Conservation (phyloP, 2,797 vertebrate species). For the Silurus aristotelis region DNA sequence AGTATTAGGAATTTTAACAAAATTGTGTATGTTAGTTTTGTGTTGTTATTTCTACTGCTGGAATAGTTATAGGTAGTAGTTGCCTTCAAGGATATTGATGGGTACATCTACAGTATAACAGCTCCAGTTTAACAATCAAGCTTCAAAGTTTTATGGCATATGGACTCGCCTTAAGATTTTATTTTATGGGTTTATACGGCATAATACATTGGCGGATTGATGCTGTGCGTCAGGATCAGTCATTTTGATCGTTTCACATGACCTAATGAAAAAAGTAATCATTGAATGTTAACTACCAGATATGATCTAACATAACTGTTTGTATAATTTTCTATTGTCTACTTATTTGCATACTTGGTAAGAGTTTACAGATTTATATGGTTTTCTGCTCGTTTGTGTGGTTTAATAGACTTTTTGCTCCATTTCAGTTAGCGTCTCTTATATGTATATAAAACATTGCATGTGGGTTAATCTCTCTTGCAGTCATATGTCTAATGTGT, state of each 20-base stretch:
- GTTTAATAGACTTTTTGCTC: neutral
- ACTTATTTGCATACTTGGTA: neutral
- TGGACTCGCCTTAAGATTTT: neutral
- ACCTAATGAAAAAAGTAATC: too few relatives aligned
- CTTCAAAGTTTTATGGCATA: neutral
- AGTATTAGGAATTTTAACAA: too few relatives aligned
- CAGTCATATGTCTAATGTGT: neutral
- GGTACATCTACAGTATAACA: neutral
- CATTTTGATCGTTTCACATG: neutral
- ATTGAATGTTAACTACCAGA: neutral
- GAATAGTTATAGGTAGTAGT: neutral
- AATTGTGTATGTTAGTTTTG: too few relatives aligned
- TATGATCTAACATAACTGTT: neutral
- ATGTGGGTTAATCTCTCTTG: neutral
- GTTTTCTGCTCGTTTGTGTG: neutral
- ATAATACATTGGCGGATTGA: neutral
- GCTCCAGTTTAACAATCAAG: neutral
- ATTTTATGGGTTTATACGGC: neutral
- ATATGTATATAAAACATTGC: neutral
- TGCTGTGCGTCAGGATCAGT: neutral
- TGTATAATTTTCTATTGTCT: neutral
- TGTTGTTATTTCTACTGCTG: too few relatives aligned
- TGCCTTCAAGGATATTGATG: neutral
- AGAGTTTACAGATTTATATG: neutral
- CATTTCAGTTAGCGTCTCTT: neutral